These are phyloP conservation scores for Lacerta viridis DNA, from an alignment of 2,797 vertebrate species.

Conservation along the genomic window DNA sequence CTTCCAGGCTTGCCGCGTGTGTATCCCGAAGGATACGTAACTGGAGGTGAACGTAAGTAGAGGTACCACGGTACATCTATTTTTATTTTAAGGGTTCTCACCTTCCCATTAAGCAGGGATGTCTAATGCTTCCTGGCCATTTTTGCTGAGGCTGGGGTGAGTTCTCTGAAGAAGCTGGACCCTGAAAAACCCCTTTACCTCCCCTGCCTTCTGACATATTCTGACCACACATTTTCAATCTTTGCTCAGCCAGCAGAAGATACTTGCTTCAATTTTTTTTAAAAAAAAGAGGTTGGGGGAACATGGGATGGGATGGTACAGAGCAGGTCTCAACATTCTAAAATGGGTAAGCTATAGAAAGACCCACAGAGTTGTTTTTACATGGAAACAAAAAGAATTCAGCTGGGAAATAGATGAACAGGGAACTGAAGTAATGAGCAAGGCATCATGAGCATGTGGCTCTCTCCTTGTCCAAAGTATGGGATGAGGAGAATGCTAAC, in stretches of 20 bases:
- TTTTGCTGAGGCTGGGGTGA: background rate
- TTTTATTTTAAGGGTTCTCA: background rate
- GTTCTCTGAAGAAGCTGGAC: too few species aligned
- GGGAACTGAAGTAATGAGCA: background rate
- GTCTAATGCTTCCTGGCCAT: background rate
- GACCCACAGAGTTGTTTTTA: background rate
- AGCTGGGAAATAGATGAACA: background rate
- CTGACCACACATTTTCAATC: background rate
- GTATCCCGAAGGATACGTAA: too few species aligned
- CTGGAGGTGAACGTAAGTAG: too few species aligned
- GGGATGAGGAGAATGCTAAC: background rate
- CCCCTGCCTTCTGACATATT: background rate
- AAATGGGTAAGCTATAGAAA: background rate
- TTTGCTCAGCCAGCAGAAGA: background rate
- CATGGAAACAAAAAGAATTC: background rate
- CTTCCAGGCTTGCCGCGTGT: too few species aligned
- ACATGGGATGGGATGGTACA: background rate
- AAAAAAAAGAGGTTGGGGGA: background rate
- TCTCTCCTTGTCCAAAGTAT: background rate
- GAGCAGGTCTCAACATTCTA: too few species aligned
- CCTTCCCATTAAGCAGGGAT: background rate
- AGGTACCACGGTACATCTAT: too few species aligned
- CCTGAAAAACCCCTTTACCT: background rate
- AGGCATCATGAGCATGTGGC: background rate
- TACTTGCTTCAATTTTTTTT: background rate